Base-by-base conservation (phyloP, 1,140 invertebrate species). In the Drosophila nasuta region DNA sequence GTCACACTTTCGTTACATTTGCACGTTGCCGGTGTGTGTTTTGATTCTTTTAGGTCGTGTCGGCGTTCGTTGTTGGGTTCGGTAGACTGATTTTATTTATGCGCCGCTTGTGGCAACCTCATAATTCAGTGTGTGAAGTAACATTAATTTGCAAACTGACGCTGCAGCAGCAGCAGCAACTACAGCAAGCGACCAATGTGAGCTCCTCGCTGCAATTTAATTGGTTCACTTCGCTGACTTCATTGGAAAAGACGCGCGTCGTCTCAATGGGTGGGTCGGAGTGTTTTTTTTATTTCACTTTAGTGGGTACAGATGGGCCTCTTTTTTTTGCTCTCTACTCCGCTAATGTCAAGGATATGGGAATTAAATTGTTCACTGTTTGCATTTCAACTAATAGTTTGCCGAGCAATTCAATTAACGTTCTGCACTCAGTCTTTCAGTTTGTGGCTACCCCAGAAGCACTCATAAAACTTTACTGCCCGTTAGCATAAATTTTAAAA, bases 11-110 rank as follows among this genome's bases (percentile, higher is more conserved):
- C n/a, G 28, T 60, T 33, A 54, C 13, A 64, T 46, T 66, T 63
- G 45, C 46, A 52, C 56, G 58, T 57, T 63, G 66, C 56, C 56
- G 57, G 33, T 66, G 41, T 69, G 52, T 69, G 45, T 41, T 66
- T 65, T 60, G 17, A 56, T 74, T 64, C 48, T 76, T 75, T 70
- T 72, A 35, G 65, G 65, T 63, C 62, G 58, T 56, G 66, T 71
- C 56, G 66, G 17, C 57, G 52, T 54, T 7, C 30, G 59, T 25
- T 38, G 56, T 72, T 46, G 33, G 35, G 56, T 49, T 71, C 49
- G 66, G 66, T 68, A 74, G 69, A 87, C 75, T 82, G 77, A 76
- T 89, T 88, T 88, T 89, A 89, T 89, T 89, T 89, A 89, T 89
- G 85, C 85, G 72, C 78, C 85, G 81, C 85, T 89, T 89, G 85